These are phyloP conservation scores for Sardinella longiceps DNA, from an alignment of 2,797 vertebrate species.

Conservation along the genomic window DNA sequence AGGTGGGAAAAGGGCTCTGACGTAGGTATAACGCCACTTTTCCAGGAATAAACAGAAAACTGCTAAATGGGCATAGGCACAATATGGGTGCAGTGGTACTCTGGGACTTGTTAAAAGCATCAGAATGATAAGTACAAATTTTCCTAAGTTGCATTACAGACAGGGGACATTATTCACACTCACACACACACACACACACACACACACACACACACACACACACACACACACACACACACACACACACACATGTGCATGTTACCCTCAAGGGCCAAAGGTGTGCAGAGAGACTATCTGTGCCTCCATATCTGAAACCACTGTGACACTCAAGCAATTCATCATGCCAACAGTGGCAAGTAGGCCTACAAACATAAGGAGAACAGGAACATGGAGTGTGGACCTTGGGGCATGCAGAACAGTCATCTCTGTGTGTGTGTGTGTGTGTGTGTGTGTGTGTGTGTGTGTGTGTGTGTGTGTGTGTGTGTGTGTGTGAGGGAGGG, in stretches of 20 bases:
- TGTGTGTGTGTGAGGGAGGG: no score
- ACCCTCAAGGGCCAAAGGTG: neutral
- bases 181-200: neutral
- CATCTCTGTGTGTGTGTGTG: no score
- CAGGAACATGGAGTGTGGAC: neutral
- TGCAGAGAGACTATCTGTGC: neutral
- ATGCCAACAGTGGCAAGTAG: neutral
- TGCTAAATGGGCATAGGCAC: neutral
- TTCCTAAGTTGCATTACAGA: neutral
- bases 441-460: no score
- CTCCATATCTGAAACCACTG: neutral
- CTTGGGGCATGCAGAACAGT: neutral
- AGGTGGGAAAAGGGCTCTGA: no score
- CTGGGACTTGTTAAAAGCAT: constrained; percentile 15
- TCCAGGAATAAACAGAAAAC: neutral
- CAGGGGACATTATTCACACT: neutral
- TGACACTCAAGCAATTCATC: neutral
- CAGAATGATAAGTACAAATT: neutral
- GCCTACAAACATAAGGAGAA: neutral
- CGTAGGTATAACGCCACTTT: neutral
- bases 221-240: neutral
- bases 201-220: neutral
- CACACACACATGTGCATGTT: neutral
- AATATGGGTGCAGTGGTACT: neutral
- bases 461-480: no score